Conservation (phyloP, 2,113 vertebrate species). For the Sebastes schlegelii region DNA sequence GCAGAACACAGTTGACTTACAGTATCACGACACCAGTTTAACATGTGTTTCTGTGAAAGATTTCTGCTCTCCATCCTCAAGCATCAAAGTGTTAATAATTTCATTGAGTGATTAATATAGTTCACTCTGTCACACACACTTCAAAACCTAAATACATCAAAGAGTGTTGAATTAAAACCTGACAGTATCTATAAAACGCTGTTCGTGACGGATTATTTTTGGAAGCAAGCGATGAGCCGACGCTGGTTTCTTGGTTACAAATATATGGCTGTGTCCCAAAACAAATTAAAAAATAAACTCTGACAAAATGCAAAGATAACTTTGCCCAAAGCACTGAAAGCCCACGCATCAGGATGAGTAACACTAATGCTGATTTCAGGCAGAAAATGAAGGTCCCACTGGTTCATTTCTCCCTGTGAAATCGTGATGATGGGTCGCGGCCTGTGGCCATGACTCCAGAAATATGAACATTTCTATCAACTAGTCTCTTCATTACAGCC, state of each 20-base stretch:
- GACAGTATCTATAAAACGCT: conserved; percentile 33
- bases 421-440: conserved; percentile 23
- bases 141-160: conserved; percentile 52
- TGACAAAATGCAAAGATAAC: conserved; percentile 17
- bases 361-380: conserved; percentile 31
- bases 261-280: conserved; percentile 13
- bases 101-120: conserved; percentile 26
- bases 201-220: conserved; percentile 46
- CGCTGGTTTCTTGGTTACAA: conserved; percentile 2
- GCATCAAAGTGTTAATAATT: conserved; percentile 58
- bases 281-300: conserved; percentile 28
- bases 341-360: conserved; percentile 7
- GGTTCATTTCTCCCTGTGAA: conserved; percentile 34
- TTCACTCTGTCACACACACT: conserved; percentile 42
- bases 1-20: conserved; percentile 42
- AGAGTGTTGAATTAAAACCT: conserved; percentile 41
- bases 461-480: conserved; percentile 16
- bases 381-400: conserved; percentile 21
- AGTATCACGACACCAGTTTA: conserved; percentile 23
- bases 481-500: conserved; percentile 5
- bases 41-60: not conserved
- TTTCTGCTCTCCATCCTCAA: not conserved
- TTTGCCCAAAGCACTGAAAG: conserved; percentile 15
- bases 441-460: conserved; percentile 18
- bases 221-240: conserved; percentile 19